These are phyloP conservation scores for Distichodus sexfasciatus DNA, from an alignment of 2,797 vertebrate species.

Conservation along the genomic window DNA sequence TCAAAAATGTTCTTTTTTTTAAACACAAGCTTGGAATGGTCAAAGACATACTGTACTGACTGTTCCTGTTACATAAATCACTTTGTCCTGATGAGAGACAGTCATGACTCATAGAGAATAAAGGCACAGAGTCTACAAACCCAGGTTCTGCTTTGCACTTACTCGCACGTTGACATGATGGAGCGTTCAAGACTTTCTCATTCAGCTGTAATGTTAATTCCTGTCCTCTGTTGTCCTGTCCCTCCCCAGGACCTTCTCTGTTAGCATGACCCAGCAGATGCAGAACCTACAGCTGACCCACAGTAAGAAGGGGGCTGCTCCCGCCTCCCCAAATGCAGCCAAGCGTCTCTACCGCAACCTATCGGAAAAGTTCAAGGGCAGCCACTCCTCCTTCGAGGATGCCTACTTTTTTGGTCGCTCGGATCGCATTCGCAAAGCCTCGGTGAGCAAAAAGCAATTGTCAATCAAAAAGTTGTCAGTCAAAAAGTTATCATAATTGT, in stretches of 20 bases:
- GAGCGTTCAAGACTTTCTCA: background rate
- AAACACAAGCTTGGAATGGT: background rate
- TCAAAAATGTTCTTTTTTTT: background rate
- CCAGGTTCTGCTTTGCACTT: background rate
- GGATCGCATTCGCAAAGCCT: constrained; percentile 89
- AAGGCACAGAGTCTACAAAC: background rate
- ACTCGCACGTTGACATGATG: background rate
- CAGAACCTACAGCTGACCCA: constrained; percentile 87
- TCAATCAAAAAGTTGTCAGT: background rate
- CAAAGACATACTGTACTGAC: background rate
- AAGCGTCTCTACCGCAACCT: constrained; percentile 95
- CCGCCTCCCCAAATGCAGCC: constrained; percentile 89
- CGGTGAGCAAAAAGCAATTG: constrained; percentile 65
- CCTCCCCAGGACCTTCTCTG: constrained; percentile 65
- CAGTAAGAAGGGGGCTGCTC: constrained; percentile 80
- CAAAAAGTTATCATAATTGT: background rate
- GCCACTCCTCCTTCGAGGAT: constrained; percentile 92
- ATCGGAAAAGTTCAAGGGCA: constrained; percentile 92
- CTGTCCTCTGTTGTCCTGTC: background rate
- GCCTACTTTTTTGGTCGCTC: constrained; percentile 84
- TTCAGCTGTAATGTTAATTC: background rate
- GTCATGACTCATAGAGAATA: constrained; percentile 30
- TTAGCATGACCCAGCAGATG: constrained; percentile 92
- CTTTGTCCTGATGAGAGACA: background rate
- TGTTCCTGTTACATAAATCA: constrained; percentile 31